Conservation (phyloP, 1,140 invertebrate species). For the Sycophila sp. region DNA sequence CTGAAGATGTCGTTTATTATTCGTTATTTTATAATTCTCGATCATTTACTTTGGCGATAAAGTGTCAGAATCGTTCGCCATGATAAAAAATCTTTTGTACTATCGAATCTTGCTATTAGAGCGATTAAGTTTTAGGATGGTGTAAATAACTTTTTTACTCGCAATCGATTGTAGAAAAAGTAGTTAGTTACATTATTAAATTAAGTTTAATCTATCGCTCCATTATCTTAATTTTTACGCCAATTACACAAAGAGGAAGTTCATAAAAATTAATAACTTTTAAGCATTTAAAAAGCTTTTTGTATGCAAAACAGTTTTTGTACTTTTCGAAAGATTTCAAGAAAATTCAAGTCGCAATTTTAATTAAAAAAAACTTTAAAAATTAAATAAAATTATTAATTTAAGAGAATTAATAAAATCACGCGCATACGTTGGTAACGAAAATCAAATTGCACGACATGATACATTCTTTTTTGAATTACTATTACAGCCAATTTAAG, state of each 20-base stretch:
- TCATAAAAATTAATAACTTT: not conserved
- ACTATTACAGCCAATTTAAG: no score
- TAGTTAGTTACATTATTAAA: not conserved
- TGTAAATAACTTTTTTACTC: conserved; percentile 35
- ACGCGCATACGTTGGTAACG: no score
- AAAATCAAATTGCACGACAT: no score
- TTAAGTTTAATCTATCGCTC: not conserved
- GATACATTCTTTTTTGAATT: no score
- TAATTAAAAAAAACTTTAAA: no score
- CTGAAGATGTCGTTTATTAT: not conserved
- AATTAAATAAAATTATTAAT: no score
- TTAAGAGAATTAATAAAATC: no score
- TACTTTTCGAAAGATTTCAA: no score
- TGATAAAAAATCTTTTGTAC: conserved; percentile 12
- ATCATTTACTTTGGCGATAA: not conserved
- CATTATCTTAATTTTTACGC: not conserved
- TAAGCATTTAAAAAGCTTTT: not conserved
- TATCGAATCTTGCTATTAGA: conserved; percentile 19
- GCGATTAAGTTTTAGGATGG: conserved; percentile 15
- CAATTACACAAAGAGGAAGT: not conserved
- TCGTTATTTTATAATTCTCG: not conserved
- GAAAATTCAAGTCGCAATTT: no score
- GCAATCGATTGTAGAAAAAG: conserved; percentile 10
- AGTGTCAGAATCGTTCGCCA: not conserved
- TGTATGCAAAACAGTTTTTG: no score